Percentiles rank a stretch among this genome's conserved stretches.
phyloP scores from a whole-genome alignment of 2,888 invertebrate species.

The Phaedon cochleariae region DNA sequence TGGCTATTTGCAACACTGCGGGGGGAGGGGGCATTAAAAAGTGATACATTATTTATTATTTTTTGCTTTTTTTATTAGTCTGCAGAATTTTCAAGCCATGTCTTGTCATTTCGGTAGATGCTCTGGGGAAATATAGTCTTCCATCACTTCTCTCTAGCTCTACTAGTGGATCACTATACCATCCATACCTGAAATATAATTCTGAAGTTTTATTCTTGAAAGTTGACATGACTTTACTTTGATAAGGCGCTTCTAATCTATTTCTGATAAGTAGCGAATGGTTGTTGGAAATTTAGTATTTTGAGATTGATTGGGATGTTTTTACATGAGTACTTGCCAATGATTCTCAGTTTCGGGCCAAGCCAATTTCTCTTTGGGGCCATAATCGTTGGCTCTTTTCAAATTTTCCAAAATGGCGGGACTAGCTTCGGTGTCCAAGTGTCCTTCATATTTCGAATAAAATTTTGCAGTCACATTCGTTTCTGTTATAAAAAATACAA shows the following conservation, averaged over 20 bases:
- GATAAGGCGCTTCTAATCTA: too few relatives aligned
- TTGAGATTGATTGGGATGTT: too few relatives aligned
- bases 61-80: constrained; percentile 25
- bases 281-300: too few relatives aligned
- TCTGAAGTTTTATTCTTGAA: too few relatives aligned
- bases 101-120: constrained; percentile 39
- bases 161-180: constrained; percentile 49
- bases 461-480: constrained; percentile 55
- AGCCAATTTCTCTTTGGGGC: constrained; percentile 50
- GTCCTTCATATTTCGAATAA: constrained; percentile 55
- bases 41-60: too few relatives aligned
- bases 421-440: constrained; percentile 44
- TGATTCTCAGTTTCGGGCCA: constrained; percentile 57
- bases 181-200: constrained; percentile 51
- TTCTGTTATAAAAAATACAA: constrained; percentile 44
- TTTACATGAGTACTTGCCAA: too few relatives aligned
- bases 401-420: constrained; percentile 48
- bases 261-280: too few relatives aligned
- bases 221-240: too few relatives aligned
- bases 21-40: too few relatives aligned
- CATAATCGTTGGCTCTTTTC: constrained; percentile 47
- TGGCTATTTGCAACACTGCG: too few relatives aligned
- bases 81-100: constrained; percentile 32
- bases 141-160: constrained; percentile 47
- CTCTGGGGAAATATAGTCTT: constrained; percentile 47